These are phyloP conservation scores for Chelonia mydas DNA, from an alignment of 2,797 vertebrate genomes.

Conservation along the genomic window DNA sequence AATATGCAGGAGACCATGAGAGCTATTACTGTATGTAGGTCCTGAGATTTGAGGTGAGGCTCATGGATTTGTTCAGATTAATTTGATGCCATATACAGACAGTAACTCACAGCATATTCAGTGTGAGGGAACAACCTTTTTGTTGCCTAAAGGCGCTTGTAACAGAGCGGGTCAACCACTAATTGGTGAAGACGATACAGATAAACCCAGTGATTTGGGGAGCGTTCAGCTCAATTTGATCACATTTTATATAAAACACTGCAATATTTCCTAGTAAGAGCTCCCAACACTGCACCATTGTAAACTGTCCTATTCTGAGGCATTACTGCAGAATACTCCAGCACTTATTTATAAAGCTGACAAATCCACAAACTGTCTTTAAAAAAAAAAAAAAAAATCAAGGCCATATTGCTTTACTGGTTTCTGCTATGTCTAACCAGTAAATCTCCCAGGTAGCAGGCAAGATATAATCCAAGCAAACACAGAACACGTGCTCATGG, in stretches of 20 bases:
- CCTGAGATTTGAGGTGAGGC: not conserved
- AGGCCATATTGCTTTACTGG: not conserved
- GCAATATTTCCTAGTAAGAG: not conserved
- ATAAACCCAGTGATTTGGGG: not conserved
- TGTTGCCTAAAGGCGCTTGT: not conserved
- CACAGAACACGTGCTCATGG: not conserved
- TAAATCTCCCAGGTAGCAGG: not conserved
- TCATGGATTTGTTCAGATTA: not conserved
- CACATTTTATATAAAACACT: not conserved
- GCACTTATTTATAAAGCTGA: not conserved
- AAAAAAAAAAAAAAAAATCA: not conserved
- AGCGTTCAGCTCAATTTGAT: not conserved
- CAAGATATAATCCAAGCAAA: not conserved
- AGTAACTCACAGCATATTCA: not conserved
- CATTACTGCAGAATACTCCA: not conserved
- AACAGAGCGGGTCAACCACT: not conserved
- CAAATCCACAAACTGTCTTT: not conserved
- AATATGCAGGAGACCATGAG: not conserved
- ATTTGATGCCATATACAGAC: not conserved
- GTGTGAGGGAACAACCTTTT: not conserved
- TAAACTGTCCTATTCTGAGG: not conserved
- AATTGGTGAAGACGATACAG: not conserved
- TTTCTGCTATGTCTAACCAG: not conserved
- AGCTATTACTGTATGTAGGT: not conserved
- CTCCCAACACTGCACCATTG: not conserved